Base-by-base conservation (phyloP, 64 coral and sea anemone genomes). In the Actinia tenebrosa region DNA sequence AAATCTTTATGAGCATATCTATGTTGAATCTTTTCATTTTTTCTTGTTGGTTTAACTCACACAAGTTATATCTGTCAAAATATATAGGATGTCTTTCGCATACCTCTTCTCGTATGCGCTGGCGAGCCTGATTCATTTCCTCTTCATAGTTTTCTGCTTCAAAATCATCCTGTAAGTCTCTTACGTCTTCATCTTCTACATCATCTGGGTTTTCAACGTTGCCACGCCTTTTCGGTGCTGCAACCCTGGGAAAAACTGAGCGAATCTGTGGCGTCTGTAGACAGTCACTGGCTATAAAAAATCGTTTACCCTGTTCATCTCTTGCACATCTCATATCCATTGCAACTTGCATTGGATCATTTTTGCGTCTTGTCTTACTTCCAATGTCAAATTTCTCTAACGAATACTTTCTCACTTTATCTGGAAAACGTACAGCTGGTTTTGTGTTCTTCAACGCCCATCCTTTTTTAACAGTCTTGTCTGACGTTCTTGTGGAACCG, bases 311-410 rank as follows among this genome's bases (percentile, higher is more conserved):
- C 7, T 20, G 66, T 64, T 87, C 86, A 87, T 87, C 68, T 87
- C 86, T 87, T 54, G 86, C 86, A 56, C 86, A 87, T 54, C 86
- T 75, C 86, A 78, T 87, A 47, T 87, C 85, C 5, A 78, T 26
- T 13, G 83, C 17, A 84, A 84, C 52, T 61, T 84, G 83, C 25
- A 84, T 25, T 22, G 85, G 85, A 72, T 87, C 85, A 45, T 60
- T 62, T 72, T 75, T 87, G 64, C 37, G 85, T 3, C 85, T 62
- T 17, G 85, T 87, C 23, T n/a, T 14, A 44, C 47, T 59, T 20
- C 85, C 61, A 10, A 47, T 44, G 71, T 78, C 50, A n/a, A 87
- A 79, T 78, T 87, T 87, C 13, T 87, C 86, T 87, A 78, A 16
- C 44, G 56, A 69, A 45, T 87, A 79, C 25, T 87, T 87, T 56